Evolutionary conservation across 2,888 invertebrate species (phyloP).

Genomic region (Dendrolimus pini): DNA sequence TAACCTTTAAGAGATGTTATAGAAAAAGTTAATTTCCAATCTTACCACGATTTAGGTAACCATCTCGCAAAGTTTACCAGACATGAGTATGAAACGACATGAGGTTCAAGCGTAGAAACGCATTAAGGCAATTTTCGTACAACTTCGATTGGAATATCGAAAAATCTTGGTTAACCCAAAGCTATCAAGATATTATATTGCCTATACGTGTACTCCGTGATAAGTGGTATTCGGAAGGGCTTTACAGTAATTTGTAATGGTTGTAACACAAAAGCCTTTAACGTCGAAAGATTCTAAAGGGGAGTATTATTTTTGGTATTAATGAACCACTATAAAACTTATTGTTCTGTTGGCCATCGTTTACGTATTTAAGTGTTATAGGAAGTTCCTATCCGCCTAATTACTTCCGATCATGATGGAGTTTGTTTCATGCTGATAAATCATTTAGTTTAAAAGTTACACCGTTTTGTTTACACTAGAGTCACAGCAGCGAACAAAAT

Average conservation of each 20-base stretch:
- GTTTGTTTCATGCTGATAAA: too few species aligned
- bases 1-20: too few species aligned
- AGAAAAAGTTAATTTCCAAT: not conserved
- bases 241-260: not conserved
- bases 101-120: not conserved
- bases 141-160: not conserved
- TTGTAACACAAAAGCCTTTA: not conserved
- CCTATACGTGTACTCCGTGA: not conserved
- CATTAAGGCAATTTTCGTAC: not conserved
- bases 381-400: too few species aligned
- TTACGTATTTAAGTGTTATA: slow-evolving; percentile 8
- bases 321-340: not conserved
- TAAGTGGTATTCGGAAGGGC: not conserved
- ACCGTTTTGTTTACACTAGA: too few species aligned
- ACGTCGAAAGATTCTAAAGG: not conserved
- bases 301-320: not conserved
- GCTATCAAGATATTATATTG: not conserved
- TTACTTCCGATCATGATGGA: too few species aligned
- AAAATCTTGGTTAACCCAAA: not conserved
- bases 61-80: not conserved
- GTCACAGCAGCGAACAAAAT: too few species aligned
- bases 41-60: not conserved
- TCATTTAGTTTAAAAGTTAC: too few species aligned
- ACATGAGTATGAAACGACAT: not conserved
- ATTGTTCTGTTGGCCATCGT: not conserved